A percentile compares a stretch with the other conserved stretches of the same genome.
These are phyloP conservation scores for Pseudochromis fuscus DNA, from an alignment of 2,797 vertebrate genomes.

Conservation along the genomic window DNA sequence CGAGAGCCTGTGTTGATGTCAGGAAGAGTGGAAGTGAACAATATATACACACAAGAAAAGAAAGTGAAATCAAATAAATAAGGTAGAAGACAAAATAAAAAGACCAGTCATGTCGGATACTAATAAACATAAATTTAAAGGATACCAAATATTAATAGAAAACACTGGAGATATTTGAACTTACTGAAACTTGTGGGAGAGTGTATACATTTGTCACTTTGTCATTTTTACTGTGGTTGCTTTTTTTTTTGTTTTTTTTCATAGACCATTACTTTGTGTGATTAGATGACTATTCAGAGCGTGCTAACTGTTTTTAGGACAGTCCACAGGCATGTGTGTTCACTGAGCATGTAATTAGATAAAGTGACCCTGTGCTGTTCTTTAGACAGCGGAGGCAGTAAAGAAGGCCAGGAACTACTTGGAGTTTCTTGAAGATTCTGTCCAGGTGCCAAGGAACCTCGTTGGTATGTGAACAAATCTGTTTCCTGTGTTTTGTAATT, in stretches of 20 bases:
- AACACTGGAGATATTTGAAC: background rate
- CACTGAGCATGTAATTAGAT: background rate
- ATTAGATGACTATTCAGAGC: background rate
- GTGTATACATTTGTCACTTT: background rate
- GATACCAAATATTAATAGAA: too few species aligned
- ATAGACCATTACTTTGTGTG: background rate
- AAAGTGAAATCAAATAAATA: too few species aligned
- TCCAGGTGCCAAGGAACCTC: slow-evolving; percentile 96
- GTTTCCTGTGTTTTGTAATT: slow-evolving; percentile 3
- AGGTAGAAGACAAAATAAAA: too few species aligned
- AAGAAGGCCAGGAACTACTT: slow-evolving; percentile 95
- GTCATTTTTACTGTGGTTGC: background rate
- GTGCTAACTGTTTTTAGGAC: background rate
- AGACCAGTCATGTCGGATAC: too few species aligned
- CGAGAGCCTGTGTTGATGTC: too few species aligned
- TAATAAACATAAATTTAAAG: too few species aligned
- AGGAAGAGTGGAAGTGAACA: too few species aligned
- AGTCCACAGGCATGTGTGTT: background rate
- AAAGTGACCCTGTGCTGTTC: slow-evolving; percentile 14
- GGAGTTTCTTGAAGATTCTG: slow-evolving; percentile 98
- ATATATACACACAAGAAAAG: too few species aligned
- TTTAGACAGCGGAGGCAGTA: slow-evolving; percentile 93
- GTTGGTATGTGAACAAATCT: slow-evolving; percentile 88
- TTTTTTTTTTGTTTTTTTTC: background rate
- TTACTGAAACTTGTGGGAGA: background rate